Evolutionary conservation across 2,888 invertebrate species (phyloP).

Genomic region (Tolmerus cingulatus): DNA sequence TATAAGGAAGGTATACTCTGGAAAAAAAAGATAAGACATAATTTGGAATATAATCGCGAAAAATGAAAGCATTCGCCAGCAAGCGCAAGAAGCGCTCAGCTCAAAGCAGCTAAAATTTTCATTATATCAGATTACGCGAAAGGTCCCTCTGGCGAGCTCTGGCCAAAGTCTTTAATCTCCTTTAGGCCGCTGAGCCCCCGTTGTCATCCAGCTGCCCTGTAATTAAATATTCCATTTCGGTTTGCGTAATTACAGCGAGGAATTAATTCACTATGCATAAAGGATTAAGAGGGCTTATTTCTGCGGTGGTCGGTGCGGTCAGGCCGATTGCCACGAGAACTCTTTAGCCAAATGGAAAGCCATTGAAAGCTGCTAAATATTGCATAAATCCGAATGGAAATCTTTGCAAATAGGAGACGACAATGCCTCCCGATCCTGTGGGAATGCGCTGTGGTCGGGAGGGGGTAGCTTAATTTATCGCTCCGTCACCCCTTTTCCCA

Average conservation of each 20-base stretch:
- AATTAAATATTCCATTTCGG: slow-evolving; percentile 50
- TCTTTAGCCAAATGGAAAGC: slow-evolving; percentile 31
- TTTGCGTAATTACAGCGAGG: slow-evolving; percentile 47
- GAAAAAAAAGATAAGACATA: not conserved
- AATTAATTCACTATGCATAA: slow-evolving; percentile 49
- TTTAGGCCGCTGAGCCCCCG: not conserved
- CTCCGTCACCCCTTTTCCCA: slow-evolving; percentile 43
- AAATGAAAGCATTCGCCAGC: not conserved
- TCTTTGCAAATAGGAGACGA: slow-evolving; percentile 17
- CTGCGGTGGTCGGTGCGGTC: slow-evolving; percentile 19
- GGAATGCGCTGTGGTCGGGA: slow-evolving; percentile 36
- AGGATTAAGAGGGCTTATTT: slow-evolving; percentile 45
- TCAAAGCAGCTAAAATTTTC: not conserved
- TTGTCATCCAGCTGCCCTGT: not conserved
- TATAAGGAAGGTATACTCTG: not conserved
- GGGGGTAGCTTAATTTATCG: slow-evolving; percentile 43
- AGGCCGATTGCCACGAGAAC: slow-evolving; percentile 7
- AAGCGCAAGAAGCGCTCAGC: not conserved
- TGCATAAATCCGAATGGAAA: slow-evolving; percentile 10
- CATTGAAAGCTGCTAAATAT: slow-evolving; percentile 13
- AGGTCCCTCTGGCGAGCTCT: not conserved
- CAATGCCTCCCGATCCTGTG: not conserved
- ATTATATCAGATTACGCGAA: slow-evolving; percentile 25
- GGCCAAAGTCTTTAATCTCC: slow-evolving; percentile 18
- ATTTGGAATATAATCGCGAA: not conserved